phyloP scores from a whole-genome alignment of 2,113 vertebrate genomes.

The Hepsetus odoe region DNA sequence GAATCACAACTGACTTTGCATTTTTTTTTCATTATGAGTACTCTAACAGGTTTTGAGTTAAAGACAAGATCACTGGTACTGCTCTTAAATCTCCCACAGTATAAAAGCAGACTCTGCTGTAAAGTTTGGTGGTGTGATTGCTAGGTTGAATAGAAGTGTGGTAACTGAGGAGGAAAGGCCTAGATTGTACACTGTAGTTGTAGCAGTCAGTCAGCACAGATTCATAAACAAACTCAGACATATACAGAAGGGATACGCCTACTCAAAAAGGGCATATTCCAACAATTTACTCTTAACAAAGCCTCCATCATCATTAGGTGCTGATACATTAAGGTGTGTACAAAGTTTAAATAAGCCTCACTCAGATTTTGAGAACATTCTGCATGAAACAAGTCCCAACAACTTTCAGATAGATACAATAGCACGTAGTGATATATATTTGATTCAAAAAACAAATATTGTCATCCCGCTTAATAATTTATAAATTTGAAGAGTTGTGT shows the following conservation, averaged over 20 bases:
- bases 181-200: background rate
- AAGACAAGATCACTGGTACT: slow-evolving; percentile 43
- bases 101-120: slow-evolving; percentile 13
- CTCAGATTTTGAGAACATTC: background rate
- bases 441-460: too few species aligned
- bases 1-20: too few species aligned
- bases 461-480: too few species aligned
- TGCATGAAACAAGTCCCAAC: background rate
- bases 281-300: too few species aligned
- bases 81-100: slow-evolving; percentile 49
- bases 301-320: background rate
- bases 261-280: background rate
- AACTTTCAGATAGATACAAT: background rate
- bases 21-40: too few species aligned
- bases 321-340: background rate
- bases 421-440: too few species aligned
- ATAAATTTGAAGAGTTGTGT: too few species aligned
- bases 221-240: too few species aligned
- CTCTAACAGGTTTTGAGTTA: slow-evolving; percentile 9
- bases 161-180: background rate
- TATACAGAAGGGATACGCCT: too few species aligned
- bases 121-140: too few species aligned
- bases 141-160: too few species aligned
- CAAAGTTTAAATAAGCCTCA: background rate
- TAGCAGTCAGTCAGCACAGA: background rate